Base-by-base conservation (phyloP, 2,888 invertebrate genomes). In the Capitulum mitella region DNA sequence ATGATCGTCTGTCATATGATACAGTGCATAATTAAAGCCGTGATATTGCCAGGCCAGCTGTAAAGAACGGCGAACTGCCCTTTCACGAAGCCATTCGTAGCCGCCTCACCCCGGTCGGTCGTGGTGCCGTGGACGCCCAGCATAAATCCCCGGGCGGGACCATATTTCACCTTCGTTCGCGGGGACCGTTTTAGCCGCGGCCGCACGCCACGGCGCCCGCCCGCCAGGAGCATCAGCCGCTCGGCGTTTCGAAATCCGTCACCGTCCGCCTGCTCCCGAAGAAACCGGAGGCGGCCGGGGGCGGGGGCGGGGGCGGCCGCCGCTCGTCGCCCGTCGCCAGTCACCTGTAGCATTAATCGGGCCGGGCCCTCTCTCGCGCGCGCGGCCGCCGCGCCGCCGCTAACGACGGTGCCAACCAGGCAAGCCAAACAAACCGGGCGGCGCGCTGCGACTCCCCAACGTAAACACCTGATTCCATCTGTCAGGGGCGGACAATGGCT, bases 401-500 rank as follows among this genome's bases (percentile, higher is more conserved):
- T 70, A 37, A 70, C 70, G 70, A 70, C 70, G 70, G 22, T 37
- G 70, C 70, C 70, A 70, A 37, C 16, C 70, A 10, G 40, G 40
- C 40, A 37, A 37, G 26, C 70, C 70, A 70, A 70, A 70, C 70
- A 70, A 70, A 70, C 70, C 19, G 37, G 6, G 26, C 70, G 10
- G 12, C 70, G 70, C 6, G 16, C 70, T n/a, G 64, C 34, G 40
- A 16, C 34, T 14, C 70, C n/a, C 8, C 40, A 16, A 10, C 40
- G 70, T 70, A 70, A 70, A 70, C 70, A 70, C 26, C 70, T 40
- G 70, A 70, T 40, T 22, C 70, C 70, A 26, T 70, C 70, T 40
- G 70, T 70, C 70, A 40, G 70, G 64, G 64, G 34, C 64, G 34
- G 64, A 51, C 51, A 51, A 51, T 51, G 51, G 51, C 19, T 14